These are phyloP conservation scores for Epicauta chinensis DNA, from an alignment of 1,140 invertebrate genomes.

Conservation along the genomic window DNA sequence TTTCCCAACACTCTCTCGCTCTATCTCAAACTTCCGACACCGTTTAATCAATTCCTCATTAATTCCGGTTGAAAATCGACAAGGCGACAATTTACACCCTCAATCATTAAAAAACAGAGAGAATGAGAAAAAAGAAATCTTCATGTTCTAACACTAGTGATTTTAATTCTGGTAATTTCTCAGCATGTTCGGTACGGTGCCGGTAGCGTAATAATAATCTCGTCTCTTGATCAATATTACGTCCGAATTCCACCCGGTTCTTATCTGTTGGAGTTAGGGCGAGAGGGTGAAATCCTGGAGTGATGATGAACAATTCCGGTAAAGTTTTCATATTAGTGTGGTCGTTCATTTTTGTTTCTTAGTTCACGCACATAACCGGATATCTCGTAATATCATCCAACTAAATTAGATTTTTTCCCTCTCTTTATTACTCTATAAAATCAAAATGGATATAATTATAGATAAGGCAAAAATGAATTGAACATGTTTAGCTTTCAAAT, in stretches of 20 bases:
- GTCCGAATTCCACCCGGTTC: conserved; percentile 2
- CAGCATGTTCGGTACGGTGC: neutral
- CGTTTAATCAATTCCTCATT: too few relatives aligned
- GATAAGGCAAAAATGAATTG: conserved; percentile 9
- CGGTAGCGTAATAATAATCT: conserved; percentile 1
- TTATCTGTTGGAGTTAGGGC: neutral
- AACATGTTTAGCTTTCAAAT: conserved; percentile 8
- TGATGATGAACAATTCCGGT: conserved; percentile 2
- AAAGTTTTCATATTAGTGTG: conserved; percentile 9
- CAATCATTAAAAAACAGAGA: too few relatives aligned
- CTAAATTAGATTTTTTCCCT: neutral
- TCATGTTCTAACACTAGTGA: too few relatives aligned
- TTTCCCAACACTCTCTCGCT: too few relatives aligned
- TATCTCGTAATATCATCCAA: conserved; percentile 1
- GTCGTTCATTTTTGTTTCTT: conserved; percentile 3
- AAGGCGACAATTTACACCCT: too few relatives aligned
- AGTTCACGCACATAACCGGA: neutral
- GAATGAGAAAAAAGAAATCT: too few relatives aligned
- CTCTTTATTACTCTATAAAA: neutral
- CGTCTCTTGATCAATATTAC: conserved; percentile 7
- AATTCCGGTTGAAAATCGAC: too few relatives aligned
- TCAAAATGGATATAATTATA: neutral
- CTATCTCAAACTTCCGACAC: too few relatives aligned
- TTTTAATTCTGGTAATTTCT: conserved; percentile 1
- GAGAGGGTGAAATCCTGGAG: too few relatives aligned